Base-by-base conservation (phyloP, 1,140 invertebrate species). In the Lucilia cuprina region DNA sequence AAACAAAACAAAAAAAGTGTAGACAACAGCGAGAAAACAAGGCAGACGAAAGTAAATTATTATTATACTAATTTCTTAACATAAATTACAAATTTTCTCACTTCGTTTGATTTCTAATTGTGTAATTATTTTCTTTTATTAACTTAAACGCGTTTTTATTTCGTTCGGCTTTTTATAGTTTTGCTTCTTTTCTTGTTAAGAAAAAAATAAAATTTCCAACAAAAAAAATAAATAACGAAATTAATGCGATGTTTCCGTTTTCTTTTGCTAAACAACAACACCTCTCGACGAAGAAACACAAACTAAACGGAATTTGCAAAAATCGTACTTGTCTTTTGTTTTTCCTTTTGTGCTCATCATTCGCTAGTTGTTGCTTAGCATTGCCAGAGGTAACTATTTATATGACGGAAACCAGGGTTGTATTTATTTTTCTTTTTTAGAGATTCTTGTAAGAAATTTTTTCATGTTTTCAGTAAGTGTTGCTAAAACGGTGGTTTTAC, bases 211-310 rank as follows among this genome's bases (percentile, higher is more conserved):
- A 80, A 80, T 80, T 34, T 80, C 47, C 41, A 80, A 49, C 77
- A 80, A 80, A 80, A 80, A 30, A 80, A 80, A 50, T 77, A 35
- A 80, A 80, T 49, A 80, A 80, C 77, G 77, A 80, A 70, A 70
- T n/a, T 70, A 25, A 19, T 19, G 65, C 65, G 65, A 70, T n/a
- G 55, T 70, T 70, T 70, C n/a, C 65, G 65, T 70, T 70, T 70
- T 70, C 25, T 30, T 70, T 21, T 70, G 10, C 25, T 21, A 70
- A 70, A 70, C 65, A 70, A 70, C 65, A 70, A 70, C 65, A 70
- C 65, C 65, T 70, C 19, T 70, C 65, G 65, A 70, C 65, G 65
- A 70, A 70, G 65, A 70, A 60, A 70, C 65, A 70, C 65, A 70
- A 70, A 70, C 65, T 70, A 70, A 70, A 70, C 65, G 65, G 21